These are phyloP conservation scores for Copidosoma aretas DNA, from an alignment of 2,888 invertebrate genomes.

Conservation along the genomic window DNA sequence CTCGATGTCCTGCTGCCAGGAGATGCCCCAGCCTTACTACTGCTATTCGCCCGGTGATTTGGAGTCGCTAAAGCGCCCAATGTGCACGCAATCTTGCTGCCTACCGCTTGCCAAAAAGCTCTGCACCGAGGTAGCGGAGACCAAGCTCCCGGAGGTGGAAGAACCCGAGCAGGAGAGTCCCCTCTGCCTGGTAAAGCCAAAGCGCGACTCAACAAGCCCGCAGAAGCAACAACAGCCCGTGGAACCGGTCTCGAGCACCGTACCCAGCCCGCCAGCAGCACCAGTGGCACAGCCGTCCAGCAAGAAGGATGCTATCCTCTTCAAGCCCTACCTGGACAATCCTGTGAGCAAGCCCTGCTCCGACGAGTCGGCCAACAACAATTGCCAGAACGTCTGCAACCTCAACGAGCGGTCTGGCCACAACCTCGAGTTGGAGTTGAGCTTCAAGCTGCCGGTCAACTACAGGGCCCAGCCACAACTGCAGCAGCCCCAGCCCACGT, in stretches of 20 bases:
- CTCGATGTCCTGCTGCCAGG: conserved; percentile 52
- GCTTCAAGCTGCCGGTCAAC: conserved; percentile 53
- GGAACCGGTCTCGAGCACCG: conserved; percentile 52
- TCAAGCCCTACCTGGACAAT: conserved; percentile 78
- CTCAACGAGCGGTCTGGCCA: conserved; percentile 53
- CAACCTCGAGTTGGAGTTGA: conserved; percentile 54
- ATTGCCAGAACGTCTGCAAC: conserved; percentile 54
- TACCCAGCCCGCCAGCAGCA: conserved; percentile 37
- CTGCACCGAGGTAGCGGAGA: conserved; percentile 42
- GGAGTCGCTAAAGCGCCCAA: conserved; percentile 45
- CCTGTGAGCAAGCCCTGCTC: conserved; percentile 61
- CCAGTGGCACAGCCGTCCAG: conserved; percentile 54
- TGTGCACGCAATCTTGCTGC: conserved; percentile 49
- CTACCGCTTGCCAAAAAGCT: conserved; percentile 50
- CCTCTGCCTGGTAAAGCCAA: conserved; percentile 61
- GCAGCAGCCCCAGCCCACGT: conserved; percentile 28
- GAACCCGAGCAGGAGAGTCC: conserved; percentile 59
- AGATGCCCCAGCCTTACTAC: conserved; percentile 43
- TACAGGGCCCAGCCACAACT: conserved; percentile 47
- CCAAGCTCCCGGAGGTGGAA: conserved; percentile 22
- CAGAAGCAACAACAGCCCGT: conserved; percentile 30
- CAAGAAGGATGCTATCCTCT: conserved; percentile 75
- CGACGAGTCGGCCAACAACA: conserved; percentile 48
- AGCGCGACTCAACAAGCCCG: conserved; percentile 36
- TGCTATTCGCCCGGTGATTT: conserved; percentile 44